phyloP scores from a whole-genome alignment of 2,113 vertebrate genomes.

The Myrmecophaga tridactyla region DNA sequence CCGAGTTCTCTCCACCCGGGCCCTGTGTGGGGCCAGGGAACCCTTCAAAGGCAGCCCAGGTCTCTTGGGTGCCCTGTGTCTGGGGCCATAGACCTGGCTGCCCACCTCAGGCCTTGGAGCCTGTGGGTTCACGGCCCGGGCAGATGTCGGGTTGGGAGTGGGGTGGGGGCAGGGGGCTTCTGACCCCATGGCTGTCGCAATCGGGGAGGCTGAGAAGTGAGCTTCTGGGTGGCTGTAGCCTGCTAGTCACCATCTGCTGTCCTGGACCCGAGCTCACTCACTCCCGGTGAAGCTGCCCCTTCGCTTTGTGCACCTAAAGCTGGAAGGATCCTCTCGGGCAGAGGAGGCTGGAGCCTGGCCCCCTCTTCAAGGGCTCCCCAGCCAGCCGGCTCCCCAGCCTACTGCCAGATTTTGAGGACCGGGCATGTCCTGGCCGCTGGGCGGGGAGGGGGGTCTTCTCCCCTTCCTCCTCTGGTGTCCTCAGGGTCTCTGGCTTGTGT shows the following conservation, averaged over 20 bases:
- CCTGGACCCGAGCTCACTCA: not conserved
- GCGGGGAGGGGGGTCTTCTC: not conserved
- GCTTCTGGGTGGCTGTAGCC: not conserved
- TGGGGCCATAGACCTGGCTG: not conserved
- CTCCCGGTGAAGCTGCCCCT: not conserved
- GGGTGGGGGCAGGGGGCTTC: not conserved
- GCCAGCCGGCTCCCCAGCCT: not conserved
- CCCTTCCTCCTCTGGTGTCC: not conserved
- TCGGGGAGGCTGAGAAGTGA: rapidly evolving
- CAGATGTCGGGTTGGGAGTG: not conserved
- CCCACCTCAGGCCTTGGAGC: not conserved
- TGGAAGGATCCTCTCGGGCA: not conserved
- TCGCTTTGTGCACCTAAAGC: not conserved
- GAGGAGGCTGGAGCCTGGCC: not conserved
- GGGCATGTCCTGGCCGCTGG: not conserved
- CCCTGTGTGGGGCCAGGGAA: not conserved
- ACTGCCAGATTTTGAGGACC: not conserved
- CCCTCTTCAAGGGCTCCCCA: not conserved
- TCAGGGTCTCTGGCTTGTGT: not conserved
- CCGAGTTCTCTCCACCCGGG: not conserved
- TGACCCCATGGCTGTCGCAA: not conserved
- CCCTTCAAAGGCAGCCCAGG: no score
- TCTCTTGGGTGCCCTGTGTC: not conserved
- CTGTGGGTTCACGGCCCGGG: rapidly evolving
- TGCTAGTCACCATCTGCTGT: not conserved